Conservation (phyloP, 2,888 invertebrate genomes). For the Mesopsocus fuscifrons region DNA sequence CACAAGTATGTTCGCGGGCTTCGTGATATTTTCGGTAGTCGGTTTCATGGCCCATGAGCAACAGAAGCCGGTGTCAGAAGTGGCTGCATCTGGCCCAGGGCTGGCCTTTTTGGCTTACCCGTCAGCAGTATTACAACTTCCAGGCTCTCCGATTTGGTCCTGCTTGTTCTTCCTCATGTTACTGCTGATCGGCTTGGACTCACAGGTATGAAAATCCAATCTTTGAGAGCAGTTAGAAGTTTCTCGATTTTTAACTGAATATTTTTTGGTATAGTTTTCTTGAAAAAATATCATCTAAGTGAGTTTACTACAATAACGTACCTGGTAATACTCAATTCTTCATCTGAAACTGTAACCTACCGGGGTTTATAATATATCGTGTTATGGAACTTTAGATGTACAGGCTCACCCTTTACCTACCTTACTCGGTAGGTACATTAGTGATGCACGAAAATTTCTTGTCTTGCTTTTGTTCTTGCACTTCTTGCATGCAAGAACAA, state of each 20-base stretch:
- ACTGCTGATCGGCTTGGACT: constrained; percentile 74
- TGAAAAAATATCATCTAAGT: not conserved
- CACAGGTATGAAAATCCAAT: constrained; percentile 41
- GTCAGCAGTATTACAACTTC: constrained; percentile 76
- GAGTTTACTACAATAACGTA: too few species aligned
- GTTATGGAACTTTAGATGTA: too few species aligned
- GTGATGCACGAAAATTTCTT: too few species aligned
- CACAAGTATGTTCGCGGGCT: constrained; percentile 87
- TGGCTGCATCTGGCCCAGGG: constrained; percentile 85
- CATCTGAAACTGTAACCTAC: too few species aligned
- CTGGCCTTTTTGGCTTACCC: constrained; percentile 83
- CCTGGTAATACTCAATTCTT: too few species aligned
- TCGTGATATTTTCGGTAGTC: constrained; percentile 84
- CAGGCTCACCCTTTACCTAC: too few species aligned
- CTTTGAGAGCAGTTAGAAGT: constrained; percentile 5
- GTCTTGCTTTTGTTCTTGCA: too few species aligned
- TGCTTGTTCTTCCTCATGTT: constrained; percentile 89
- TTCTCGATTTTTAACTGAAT: constrained; percentile 12
- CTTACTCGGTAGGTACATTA: too few species aligned
- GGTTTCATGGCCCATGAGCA: constrained; percentile 93
- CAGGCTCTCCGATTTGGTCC: constrained; percentile 79
- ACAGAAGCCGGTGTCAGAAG: constrained; percentile 76
- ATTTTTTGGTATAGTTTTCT: not conserved
- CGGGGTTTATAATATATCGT: too few species aligned
- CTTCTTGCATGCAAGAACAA: too few species aligned